Evolutionary conservation across 2,797 vertebrate genomes (phyloP).

Genomic region (Pachyuromys duprasi): DNA sequence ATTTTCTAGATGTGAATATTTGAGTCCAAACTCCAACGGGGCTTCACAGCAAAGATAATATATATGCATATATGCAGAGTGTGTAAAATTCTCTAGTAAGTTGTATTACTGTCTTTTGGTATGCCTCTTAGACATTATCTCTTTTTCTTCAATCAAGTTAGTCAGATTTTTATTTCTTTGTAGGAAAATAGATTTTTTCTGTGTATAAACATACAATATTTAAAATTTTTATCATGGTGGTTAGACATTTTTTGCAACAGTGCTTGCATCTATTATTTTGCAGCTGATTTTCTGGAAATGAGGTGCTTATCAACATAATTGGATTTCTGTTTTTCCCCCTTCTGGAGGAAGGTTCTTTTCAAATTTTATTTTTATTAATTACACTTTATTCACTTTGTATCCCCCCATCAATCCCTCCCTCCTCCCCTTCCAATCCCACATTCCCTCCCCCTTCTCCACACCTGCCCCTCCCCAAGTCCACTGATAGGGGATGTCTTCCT

Average conservation of each 20-base stretch:
- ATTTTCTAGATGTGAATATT: background rate
- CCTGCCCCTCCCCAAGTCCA: no score
- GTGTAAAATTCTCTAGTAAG: background rate
- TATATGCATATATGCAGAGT: background rate
- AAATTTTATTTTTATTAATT: no score
- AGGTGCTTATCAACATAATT: background rate
- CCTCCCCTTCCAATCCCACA: no score
- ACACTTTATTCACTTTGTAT: no score
- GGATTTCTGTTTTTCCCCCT: background rate
- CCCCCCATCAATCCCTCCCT: no score
- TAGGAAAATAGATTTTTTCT: background rate
- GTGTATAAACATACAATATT: background rate
- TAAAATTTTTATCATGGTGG: conserved; percentile 35
- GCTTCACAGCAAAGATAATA: background rate
- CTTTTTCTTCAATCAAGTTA: no score
- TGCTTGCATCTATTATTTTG: background rate
- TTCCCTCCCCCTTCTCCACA: no score
- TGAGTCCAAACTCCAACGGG: background rate
- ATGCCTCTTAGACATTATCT: no score
- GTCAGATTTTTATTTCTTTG: background rate
- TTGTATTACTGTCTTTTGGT: background rate
- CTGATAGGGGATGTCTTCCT: no score
- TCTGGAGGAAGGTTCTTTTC: conserved; percentile 4
- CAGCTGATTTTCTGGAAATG: conserved; percentile 16
- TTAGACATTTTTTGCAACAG: background rate